These are phyloP conservation scores for Papilio polyxenes DNA, from an alignment of 1,140 invertebrate genomes.

Conservation along the genomic window DNA sequence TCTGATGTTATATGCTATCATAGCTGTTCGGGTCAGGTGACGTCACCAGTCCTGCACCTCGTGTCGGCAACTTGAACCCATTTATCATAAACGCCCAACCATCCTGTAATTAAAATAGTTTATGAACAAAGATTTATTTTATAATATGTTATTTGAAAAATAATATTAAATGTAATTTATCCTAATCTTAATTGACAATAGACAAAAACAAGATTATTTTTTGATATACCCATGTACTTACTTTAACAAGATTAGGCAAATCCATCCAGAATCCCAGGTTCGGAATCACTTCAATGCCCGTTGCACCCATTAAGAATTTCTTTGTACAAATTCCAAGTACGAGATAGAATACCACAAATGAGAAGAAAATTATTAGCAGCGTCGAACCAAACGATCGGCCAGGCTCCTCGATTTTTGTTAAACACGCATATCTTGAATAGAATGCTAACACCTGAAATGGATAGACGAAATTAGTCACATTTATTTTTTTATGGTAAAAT, in stretches of 20 bases:
- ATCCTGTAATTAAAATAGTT: slow-evolving; percentile 64
- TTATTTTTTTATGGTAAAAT: background rate
- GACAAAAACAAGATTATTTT: background rate
- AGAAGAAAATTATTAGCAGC: slow-evolving; percentile 76
- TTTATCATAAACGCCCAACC: slow-evolving; percentile 74
- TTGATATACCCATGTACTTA: slow-evolving; percentile 50
- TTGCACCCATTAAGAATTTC: slow-evolving; percentile 82
- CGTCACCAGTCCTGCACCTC: slow-evolving; percentile 55
- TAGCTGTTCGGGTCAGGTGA: slow-evolving; percentile 78
- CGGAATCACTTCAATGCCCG: slow-evolving; percentile 81
- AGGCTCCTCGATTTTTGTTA: slow-evolving; percentile 58
- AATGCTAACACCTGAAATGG: slow-evolving; percentile 72
- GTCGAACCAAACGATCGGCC: slow-evolving; percentile 74
- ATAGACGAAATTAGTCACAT: slow-evolving; percentile 35
- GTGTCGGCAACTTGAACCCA: slow-evolving; percentile 71
- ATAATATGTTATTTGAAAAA: background rate
- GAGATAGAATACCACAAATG: slow-evolving; percentile 71
- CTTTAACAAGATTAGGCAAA: slow-evolving; percentile 80
- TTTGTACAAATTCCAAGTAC: slow-evolving; percentile 78
- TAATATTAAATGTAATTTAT: too few species aligned
- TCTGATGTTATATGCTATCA: slow-evolving; percentile 79
- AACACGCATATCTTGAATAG: slow-evolving; percentile 70
- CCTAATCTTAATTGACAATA: background rate
- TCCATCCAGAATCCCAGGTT: slow-evolving; percentile 82
- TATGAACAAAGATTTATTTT: background rate